Conservation (phyloP, 2,113 vertebrate genomes). For the Pedetes capensis region DNA sequence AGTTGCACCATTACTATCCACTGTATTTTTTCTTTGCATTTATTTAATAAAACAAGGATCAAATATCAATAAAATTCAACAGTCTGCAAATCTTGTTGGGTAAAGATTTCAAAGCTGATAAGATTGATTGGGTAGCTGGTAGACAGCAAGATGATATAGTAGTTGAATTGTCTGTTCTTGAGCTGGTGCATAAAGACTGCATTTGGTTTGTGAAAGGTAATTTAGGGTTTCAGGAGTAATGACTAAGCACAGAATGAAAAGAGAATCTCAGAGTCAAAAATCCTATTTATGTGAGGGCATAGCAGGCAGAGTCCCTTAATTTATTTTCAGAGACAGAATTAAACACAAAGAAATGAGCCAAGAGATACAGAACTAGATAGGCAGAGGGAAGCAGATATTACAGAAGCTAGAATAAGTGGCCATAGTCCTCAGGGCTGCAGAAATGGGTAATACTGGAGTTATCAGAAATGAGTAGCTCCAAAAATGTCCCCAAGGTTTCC, state of each 20-base stretch:
- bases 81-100: background rate
- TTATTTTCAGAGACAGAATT: background rate
- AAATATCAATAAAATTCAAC: background rate
- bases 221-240: background rate
- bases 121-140: background rate
- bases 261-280: background rate
- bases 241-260: background rate
- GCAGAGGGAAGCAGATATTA: background rate
- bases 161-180: background rate
- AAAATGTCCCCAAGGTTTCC: background rate
- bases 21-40: background rate
- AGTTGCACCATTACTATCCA: background rate
- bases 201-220: background rate
- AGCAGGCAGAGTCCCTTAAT: background rate
- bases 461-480: background rate
- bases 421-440: background rate
- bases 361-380: background rate
- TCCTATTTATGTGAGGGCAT: background rate
- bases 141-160: background rate
- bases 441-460: background rate
- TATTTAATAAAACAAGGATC: background rate
- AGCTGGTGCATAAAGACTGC: background rate
- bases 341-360: background rate
- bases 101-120: background rate
- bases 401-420: background rate